These are phyloP conservation scores for Priocnemis perturbator DNA, from an alignment of 2,888 invertebrate species.

Conservation along the genomic window DNA sequence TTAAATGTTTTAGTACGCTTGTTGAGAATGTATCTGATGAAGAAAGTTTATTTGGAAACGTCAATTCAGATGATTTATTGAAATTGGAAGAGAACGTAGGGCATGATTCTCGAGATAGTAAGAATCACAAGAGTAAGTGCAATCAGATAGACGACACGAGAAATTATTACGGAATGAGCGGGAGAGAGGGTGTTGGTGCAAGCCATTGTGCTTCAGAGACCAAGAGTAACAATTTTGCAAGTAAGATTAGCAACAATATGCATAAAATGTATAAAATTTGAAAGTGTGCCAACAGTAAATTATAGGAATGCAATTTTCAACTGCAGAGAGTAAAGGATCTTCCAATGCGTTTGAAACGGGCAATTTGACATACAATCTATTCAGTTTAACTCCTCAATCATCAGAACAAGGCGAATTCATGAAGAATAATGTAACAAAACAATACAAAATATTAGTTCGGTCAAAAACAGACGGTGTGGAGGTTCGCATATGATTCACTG, in stretches of 20 bases:
- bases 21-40: neutral
- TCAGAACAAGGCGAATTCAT: slow-evolving; percentile 50
- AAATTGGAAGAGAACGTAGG: slow-evolving; percentile 38
- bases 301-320: neutral
- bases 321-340: neutral
- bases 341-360: too few relatives aligned
- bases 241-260: too few relatives aligned
- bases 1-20: neutral
- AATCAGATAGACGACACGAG: too few relatives aligned
- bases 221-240: too few relatives aligned
- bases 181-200: neutral
- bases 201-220: neutral
- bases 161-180: too few relatives aligned
- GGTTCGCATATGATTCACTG: slow-evolving; percentile 40
- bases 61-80: slow-evolving; percentile 34
- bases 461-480: slow-evolving; percentile 57
- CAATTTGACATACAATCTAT: slow-evolving; percentile 55
- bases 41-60: slow-evolving; percentile 37
- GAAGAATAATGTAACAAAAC: slow-evolving; percentile 52
- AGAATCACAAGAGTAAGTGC: neutral
- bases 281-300: too few relatives aligned
- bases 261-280: neutral
- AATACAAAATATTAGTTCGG: slow-evolving; percentile 61
- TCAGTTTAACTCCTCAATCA: slow-evolving; percentile 49
- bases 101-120: neutral